These are phyloP conservation scores for Choristoneura rosaceana DNA, from an alignment of 2,888 invertebrate species.

Conservation along the genomic window DNA sequence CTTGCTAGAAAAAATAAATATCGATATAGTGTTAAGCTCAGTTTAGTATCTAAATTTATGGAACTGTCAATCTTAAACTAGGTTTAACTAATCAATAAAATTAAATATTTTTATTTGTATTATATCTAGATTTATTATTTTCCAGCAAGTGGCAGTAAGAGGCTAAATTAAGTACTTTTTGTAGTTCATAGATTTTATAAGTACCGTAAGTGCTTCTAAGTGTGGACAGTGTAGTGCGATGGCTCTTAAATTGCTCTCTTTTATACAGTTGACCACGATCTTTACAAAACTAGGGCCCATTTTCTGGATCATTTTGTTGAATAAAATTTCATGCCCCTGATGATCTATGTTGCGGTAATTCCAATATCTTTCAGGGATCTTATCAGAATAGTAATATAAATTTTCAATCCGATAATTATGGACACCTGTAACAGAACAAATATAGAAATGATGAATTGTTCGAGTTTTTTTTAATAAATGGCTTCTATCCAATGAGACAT, in stretches of 20 bases:
- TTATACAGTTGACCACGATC: background rate
- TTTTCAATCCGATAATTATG: background rate
- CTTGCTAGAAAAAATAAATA: too few species aligned
- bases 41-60: too few species aligned
- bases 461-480: too few species aligned
- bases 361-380: background rate
- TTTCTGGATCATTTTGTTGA: background rate
- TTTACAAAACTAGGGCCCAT: background rate
- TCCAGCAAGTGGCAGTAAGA: too few species aligned
- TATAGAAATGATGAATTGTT: too few species aligned
- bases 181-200: background rate
- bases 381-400: background rate
- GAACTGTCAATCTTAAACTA: too few species aligned
- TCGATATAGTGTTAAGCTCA: too few species aligned
- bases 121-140: too few species aligned
- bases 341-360: background rate
- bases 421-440: background rate
- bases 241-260: background rate
- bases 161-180: too few species aligned
- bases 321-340: background rate
- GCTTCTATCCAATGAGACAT: too few species aligned
- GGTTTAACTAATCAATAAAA: too few species aligned
- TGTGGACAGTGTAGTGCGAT: background rate
- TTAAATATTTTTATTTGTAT: too few species aligned
- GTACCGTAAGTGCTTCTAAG: constrained; percentile 1